Evolutionary conservation across 1,140 invertebrate species (phyloP).

Genomic region (Lerema accius): DNA sequence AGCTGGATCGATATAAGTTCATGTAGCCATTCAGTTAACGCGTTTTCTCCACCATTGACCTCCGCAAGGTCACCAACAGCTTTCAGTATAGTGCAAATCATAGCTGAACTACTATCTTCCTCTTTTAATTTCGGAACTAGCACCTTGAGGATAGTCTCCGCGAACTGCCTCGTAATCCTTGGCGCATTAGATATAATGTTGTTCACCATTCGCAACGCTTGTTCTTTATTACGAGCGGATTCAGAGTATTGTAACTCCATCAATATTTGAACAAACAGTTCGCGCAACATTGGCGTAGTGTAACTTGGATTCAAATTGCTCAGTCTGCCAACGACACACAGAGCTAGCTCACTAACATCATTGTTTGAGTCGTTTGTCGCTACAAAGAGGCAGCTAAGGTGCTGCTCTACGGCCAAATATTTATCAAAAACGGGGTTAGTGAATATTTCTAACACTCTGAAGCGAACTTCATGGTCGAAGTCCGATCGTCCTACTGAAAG

Average conservation of each 20-base stretch:
- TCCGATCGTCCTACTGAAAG: constrained; percentile 97
- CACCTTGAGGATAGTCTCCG: constrained; percentile 97
- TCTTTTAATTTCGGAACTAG: constrained; percentile 97
- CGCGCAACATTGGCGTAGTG: constrained; percentile 97
- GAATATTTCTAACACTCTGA: constrained; percentile 95
- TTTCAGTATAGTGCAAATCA: constrained; percentile 93
- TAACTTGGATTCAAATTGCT: constrained; percentile 98
- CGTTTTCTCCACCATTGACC: constrained; percentile 92
- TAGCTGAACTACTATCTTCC: constrained; percentile 94
- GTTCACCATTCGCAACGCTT: constrained; percentile 97
- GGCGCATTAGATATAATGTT: constrained; percentile 97
- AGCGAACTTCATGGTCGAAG: constrained; percentile 96
- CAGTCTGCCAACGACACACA: constrained; percentile 95
- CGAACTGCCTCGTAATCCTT: constrained; percentile 96
- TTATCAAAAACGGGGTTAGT: constrained; percentile 95
- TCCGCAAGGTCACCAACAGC: constrained; percentile 98
- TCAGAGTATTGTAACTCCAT: constrained; percentile 98
- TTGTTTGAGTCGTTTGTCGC: no score
- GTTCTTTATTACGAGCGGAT: constrained; percentile 97
- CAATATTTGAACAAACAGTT: constrained; percentile 95
- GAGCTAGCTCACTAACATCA: no score
- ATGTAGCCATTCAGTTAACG: constrained; percentile 95
- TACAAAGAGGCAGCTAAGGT: no score
- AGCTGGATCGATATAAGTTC: constrained; percentile 95
- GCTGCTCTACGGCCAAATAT: constrained; percentile 97